Conservation (phyloP, 2,113 vertebrate species). For the Sula dactylatra region DNA sequence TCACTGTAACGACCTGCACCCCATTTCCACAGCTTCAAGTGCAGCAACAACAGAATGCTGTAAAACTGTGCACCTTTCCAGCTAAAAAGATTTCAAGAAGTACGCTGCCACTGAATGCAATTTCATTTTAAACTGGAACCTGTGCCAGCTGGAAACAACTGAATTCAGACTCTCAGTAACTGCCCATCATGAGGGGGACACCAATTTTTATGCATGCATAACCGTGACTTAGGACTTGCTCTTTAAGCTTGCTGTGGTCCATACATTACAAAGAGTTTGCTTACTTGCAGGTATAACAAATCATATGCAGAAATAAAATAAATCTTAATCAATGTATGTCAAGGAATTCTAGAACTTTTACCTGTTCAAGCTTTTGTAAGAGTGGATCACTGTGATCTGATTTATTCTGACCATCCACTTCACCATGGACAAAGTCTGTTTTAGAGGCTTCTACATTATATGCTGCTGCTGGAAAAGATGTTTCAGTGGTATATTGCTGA, state of each 20-base stretch:
- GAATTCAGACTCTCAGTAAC: neutral
- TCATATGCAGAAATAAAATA: neutral
- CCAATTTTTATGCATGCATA: rapidly evolving
- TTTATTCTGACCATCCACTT: slow-evolving; percentile 37
- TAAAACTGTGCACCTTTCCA: neutral
- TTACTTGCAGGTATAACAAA: neutral
- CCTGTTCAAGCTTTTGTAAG: slow-evolving; percentile 86
- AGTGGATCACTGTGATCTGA: slow-evolving; percentile 66
- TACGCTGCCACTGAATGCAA: neutral
- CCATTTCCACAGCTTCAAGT: neutral
- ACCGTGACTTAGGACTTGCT: neutral
- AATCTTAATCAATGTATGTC: neutral
- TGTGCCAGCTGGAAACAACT: neutral
- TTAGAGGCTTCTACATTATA: neutral
- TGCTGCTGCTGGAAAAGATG: neutral
- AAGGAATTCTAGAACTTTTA: slow-evolving; percentile 29
- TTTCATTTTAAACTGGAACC: neutral
- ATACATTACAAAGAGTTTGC: neutral
- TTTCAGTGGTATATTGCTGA: slow-evolving; percentile 5
- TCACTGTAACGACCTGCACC: neutral
- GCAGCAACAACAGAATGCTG: neutral
- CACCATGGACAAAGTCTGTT: neutral
- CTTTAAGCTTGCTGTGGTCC: neutral
- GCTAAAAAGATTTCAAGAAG: neutral
- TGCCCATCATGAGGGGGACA: neutral